phyloP scores from a whole-genome alignment of 2,888 invertebrate genomes.

The Periphyllus acericola region DNA sequence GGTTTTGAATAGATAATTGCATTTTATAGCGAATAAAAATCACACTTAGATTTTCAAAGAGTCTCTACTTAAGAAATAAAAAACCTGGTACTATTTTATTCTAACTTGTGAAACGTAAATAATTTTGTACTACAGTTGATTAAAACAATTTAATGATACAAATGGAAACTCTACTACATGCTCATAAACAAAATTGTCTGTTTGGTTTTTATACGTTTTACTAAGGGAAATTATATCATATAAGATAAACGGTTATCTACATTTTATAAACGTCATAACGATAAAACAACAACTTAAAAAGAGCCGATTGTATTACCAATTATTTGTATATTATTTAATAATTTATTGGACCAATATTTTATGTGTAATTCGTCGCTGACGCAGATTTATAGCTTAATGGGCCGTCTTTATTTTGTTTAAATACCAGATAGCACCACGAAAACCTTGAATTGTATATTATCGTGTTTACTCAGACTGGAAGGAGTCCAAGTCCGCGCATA shows the following conservation, averaged over 20 bases:
- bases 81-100: neutral
- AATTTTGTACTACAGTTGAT: slow-evolving; percentile 7
- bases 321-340: neutral
- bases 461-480: slow-evolving; percentile 54
- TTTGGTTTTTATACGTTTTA: neutral
- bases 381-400: neutral
- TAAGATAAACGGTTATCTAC: neutral
- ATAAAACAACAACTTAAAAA: neutral
- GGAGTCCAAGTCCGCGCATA: slow-evolving; percentile 57
- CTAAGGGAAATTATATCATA: neutral
- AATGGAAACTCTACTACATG: neutral
- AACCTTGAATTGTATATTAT: slow-evolving; percentile 54
- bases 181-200: neutral
- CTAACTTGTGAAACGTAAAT: neutral
- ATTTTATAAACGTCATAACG: neutral
- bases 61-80: neutral
- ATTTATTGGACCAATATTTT: neutral
- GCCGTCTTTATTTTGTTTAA: slow-evolving; percentile 16
- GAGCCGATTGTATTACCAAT: neutral
- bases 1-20: neutral
- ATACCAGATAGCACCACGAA: slow-evolving; percentile 60
- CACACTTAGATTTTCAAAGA: neutral
- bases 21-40: neutral
- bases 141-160: neutral
- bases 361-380: neutral